A percentile compares a stretch with the other conserved stretches of the same genome.
Evolutionary conservation across 2,113 vertebrate species (phyloP).

Genomic region (Psephotus haematonotus): DNA sequence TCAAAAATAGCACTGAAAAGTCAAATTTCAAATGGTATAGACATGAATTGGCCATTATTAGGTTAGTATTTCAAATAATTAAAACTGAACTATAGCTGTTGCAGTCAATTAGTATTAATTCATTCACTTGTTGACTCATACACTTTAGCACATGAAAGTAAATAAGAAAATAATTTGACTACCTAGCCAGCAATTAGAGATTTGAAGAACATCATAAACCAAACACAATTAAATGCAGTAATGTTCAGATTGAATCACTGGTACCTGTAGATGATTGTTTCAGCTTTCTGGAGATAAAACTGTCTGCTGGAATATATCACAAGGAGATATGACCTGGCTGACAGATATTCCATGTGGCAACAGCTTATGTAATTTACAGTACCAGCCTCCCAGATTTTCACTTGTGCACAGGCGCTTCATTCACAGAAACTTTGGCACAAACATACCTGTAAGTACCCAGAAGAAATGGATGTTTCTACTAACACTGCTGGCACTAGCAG

Average conservation of each 20-base stretch:
- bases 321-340: neutral
- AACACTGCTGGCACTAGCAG: neutral
- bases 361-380: neutral
- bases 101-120: slow-evolving; percentile 40
- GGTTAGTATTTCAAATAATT: slow-evolving; percentile 40
- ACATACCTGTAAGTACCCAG: neutral
- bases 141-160: slow-evolving; percentile 28
- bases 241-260: neutral
- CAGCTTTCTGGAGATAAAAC: neutral
- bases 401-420: neutral
- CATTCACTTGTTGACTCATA: slow-evolving; percentile 52
- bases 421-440: neutral
- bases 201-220: slow-evolving; percentile 14
- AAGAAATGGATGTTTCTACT: neutral
- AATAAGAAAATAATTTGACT: slow-evolving; percentile 55
- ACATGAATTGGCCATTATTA: slow-evolving; percentile 2
- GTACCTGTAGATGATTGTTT: neutral
- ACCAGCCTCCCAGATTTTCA: neutral
- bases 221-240: neutral
- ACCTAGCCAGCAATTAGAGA: slow-evolving; percentile 24
- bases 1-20: slow-evolving; percentile 4
- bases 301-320: neutral
- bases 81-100: slow-evolving; percentile 51
- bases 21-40: neutral
- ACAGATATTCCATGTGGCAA: neutral